Evolutionary conservation across 2,113 vertebrate genomes (phyloP), one percentile per base, ranked within the genome.

Genomic region (Haemorhous mexicanus): DNA sequence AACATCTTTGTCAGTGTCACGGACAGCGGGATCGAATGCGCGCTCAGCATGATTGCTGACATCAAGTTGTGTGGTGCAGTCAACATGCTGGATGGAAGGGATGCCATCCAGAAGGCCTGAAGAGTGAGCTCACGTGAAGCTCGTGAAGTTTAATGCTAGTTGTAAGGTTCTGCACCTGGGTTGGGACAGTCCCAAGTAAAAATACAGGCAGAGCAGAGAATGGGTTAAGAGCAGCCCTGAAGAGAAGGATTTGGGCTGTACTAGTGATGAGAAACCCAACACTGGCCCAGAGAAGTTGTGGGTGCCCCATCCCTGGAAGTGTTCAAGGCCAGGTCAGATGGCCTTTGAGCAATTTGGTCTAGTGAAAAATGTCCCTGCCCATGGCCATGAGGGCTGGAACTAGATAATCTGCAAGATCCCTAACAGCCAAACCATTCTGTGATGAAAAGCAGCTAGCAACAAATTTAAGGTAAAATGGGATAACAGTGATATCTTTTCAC

Each of bases 21-120:
- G 0, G 33, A 16, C 14, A 35, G 67, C 1, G 4, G 32, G 43
- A 58, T 35, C 0, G 0, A 88, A 32, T 2, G 1, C 21, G 15
- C 1, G 0, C 30, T 80, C 43, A 27, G 32, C 35, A 56, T 26
- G 30, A 26, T 22, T 49, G 24, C 30, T 56, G 56, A 26, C 32
- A 43, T 55, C 32, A 49, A 43, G 21, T 30, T 56, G 14, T 10
- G 35, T 64, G 58, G 10, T 64, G 50, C 33, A 55, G 32, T 22
- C 0, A 0, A 23, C 14, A 9, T 22, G 9, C 32, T 58, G 32
- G 11, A 43, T 15, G 50, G 28, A 72, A 64, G 26, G 21, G 9
- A 27, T 49, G 8, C 14, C 43, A 58, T 72, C 32, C 59, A 58
- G 35, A 37, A 58, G 18, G 27, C 37, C 32, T 44, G 59, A 81